phyloP scores from a whole-genome alignment of 2,113 vertebrate species.

The Scolopax mira region DNA sequence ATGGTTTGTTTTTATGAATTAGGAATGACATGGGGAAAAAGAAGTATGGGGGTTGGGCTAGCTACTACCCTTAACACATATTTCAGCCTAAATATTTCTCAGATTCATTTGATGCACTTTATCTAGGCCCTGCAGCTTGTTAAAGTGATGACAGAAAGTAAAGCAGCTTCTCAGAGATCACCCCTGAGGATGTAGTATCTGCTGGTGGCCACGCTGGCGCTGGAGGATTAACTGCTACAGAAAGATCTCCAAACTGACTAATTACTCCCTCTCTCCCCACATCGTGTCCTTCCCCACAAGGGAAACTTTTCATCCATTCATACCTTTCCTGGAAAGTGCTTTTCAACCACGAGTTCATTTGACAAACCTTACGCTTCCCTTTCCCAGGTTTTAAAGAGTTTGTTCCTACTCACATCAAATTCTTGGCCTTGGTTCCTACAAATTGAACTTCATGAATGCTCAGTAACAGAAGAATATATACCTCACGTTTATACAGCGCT shows the following conservation, averaged over 20 bases:
- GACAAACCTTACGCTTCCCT: background rate
- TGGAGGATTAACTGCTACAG: background rate
- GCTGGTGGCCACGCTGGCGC: background rate
- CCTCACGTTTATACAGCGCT: background rate
- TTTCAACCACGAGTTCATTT: background rate
- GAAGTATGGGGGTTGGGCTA: background rate
- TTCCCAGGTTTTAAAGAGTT: background rate
- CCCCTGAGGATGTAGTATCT: background rate
- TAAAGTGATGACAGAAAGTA: background rate
- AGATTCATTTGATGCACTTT: background rate
- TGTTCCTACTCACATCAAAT: background rate
- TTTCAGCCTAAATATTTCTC: conserved; percentile 17
- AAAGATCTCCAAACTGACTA: conserved; percentile 8
- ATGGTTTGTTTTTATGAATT: conserved; percentile 50
- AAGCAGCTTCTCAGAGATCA: background rate
- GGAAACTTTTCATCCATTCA: conserved; percentile 30
- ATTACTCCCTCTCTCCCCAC: background rate
- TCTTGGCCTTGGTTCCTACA: background rate
- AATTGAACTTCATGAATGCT: background rate
- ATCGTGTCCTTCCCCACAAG: background rate
- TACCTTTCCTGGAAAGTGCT: conserved; percentile 26
- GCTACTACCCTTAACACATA: background rate
- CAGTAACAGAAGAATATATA: background rate
- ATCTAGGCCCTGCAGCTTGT: background rate
- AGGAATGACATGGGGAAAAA: background rate